phyloP scores from a whole-genome alignment of 2,797 vertebrate species.

The Sphenodon punctatus region DNA sequence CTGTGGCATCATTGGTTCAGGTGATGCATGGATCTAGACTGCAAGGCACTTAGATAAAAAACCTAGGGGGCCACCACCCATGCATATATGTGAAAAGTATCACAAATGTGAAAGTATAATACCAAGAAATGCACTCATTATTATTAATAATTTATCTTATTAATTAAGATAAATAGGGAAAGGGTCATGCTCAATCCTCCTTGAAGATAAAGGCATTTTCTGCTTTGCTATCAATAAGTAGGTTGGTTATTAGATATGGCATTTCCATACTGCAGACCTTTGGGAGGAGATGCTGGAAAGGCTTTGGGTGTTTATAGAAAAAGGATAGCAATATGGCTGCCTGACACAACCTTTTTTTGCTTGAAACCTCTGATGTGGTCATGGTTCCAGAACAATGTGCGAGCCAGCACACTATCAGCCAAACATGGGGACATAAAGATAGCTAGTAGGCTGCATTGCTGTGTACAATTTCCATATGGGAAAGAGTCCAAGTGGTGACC shows the following conservation, averaged over 20 bases:
- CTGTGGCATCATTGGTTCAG: neutral
- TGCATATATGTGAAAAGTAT: neutral
- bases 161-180: too few species aligned
- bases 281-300: neutral
- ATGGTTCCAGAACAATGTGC: neutral
- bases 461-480: neutral
- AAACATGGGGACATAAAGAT: accelerated
- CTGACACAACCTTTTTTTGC: neutral
- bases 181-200: neutral
- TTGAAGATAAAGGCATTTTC: neutral
- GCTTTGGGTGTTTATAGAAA: neutral
- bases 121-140: neutral
- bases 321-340: neutral
- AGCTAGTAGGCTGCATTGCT: neutral
- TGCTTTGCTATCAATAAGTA: accelerated
- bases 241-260: slow-evolving; percentile 9
- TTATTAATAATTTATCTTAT: too few species aligned
- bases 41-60: accelerated
- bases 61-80: slow-evolving; percentile 28
- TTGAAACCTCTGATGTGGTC: neutral
- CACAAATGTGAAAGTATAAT: neutral
- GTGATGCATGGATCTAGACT: neutral
- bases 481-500: neutral
- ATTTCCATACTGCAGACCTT: neutral
- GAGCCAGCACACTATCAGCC: neutral